Evolutionary conservation across 2,797 vertebrate genomes (phyloP), one percentile per base, ranked within the genome.

Genomic region (Orestias chungarensis): DNA sequence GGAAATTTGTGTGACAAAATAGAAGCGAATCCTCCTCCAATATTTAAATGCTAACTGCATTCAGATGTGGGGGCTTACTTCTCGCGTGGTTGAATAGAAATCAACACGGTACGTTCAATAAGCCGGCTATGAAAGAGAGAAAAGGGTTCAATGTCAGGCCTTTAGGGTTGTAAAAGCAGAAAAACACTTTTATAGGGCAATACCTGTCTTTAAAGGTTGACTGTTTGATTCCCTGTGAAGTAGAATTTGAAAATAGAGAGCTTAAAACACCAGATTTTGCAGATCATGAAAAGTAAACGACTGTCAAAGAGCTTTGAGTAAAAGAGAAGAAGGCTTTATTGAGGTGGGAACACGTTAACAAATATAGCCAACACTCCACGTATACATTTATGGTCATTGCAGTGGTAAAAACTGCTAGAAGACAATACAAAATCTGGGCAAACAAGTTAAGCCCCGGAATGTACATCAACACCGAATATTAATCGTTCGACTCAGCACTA

Each of bases 301-400:
- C 49, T 52, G 71, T 65, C 59, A 83, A 83, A 71, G 44, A 54
- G 66, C 75, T 78, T 82, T 82, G 79, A 87, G 86, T 80, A 86
- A 74, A 78, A 74, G 68, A 84, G 80, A 77, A 88, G 66, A 92
- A 88, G 74, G 87, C 80, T 93, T 93, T 93, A 93, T 94, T 94
- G 85, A 66, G 59, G 82, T 83, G 71, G 79, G 73, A 87, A 84
- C 87, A 89, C 70, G 83, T 66, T 73, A 83, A 89, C 82, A 89
- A 81, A 86, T 54, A 92, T 87, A 91, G 85, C 71, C 76, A 79
- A 67, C 66, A 80, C 42, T 69, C 64, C 79, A 87, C 84, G 71
- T 72, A 85, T 72, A 86, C 79, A 85, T 73, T 72, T 84, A 90
- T 82, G 87, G 64, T 76, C 82, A 78, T 87, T 82, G 82, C 79